Conservation (phyloP, 2,113 vertebrate genomes). For the Toxotes chatareus region DNA sequence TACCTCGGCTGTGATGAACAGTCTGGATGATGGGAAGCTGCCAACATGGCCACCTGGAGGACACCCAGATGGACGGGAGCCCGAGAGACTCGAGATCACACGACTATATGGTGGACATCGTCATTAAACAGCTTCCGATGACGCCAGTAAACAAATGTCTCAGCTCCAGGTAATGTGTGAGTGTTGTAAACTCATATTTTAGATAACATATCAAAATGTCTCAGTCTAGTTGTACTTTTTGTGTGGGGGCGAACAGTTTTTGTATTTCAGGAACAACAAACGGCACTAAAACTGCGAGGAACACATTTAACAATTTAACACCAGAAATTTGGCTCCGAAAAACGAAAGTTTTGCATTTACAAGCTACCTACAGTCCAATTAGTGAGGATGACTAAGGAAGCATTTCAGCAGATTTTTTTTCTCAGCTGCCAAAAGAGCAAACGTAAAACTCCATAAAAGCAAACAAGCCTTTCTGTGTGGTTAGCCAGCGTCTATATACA, state of each 20-base stretch:
- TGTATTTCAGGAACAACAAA: constrained; percentile 3
- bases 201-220: too few species aligned
- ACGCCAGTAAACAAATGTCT: constrained; percentile 1
- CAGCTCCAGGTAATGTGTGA: neutral
- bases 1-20: constrained; percentile 47
- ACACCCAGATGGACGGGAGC: constrained; percentile 49
- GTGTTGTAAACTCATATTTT: too few species aligned
- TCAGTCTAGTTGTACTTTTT: too few species aligned
- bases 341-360: neutral
- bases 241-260: too few species aligned
- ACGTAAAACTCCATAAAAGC: neutral
- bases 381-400: neutral
- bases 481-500: constrained; percentile 15
- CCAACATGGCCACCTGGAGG: constrained; percentile 53
- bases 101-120: neutral
- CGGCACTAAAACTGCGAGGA: neutral
- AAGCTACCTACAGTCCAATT: neutral
- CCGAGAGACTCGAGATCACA: constrained; percentile 5
- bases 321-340: neutral
- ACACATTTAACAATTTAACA: neutral
- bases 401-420: neutral
- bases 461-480: neutral
- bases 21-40: constrained; percentile 40
- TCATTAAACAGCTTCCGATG: neutral
- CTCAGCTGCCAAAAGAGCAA: neutral